Evolutionary conservation across 1,140 invertebrate genomes (phyloP).

Genomic region (Leguminivora glycinivorella): DNA sequence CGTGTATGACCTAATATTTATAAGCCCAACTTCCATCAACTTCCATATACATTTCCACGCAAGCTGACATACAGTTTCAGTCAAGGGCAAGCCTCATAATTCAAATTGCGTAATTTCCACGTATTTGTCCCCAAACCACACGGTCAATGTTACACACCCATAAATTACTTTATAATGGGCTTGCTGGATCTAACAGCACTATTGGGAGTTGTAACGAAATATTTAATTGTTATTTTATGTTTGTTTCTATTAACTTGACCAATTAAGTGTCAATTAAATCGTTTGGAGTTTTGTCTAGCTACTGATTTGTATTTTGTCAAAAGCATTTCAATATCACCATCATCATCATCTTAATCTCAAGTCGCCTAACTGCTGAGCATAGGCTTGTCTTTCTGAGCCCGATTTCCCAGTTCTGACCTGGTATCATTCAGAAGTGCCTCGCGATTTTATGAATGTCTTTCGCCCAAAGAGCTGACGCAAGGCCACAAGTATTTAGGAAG

Average conservation of each 20-base stretch:
- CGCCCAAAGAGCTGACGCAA: no score
- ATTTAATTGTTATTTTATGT: background rate
- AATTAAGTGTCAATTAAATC: no score
- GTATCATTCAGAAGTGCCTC: no score
- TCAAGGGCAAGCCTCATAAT: conserved; percentile 11
- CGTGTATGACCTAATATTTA: background rate
- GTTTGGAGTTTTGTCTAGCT: no score
- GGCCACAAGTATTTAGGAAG: no score
- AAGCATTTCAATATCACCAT: no score
- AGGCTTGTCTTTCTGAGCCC: no score
- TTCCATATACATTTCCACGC: background rate
- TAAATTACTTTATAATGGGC: conserved; percentile 14
- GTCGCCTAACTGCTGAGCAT: no score
- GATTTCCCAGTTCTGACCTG: no score
- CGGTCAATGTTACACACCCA: conserved; percentile 11
- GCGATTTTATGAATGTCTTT: no score
- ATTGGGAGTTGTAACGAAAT: background rate
- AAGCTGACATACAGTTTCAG: conserved; percentile 12
- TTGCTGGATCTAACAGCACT: background rate
- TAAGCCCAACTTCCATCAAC: background rate
- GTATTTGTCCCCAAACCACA: background rate
- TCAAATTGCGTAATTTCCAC: conserved; percentile 22
- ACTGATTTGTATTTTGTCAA: no score
- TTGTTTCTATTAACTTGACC: background rate
- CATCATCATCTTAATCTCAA: no score